Evolutionary conservation across 2,113 vertebrate species (phyloP).

Genomic region (Ciconia stormi): DNA sequence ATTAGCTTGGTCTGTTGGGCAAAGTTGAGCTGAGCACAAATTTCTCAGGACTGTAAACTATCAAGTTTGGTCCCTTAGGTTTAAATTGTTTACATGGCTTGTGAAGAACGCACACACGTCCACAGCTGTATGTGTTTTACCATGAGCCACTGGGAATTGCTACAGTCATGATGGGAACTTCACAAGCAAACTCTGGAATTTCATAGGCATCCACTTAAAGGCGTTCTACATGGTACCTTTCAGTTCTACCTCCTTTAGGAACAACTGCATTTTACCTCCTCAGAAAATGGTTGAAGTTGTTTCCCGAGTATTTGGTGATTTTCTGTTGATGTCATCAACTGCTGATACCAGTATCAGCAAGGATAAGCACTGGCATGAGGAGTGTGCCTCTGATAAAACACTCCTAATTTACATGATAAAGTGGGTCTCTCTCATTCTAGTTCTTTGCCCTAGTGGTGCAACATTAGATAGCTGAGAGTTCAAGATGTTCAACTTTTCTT

Average conservation of each 20-base stretch:
- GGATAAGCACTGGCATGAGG: not conserved
- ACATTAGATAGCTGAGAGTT: not conserved
- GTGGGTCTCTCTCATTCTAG: not conserved
- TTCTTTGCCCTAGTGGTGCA: not conserved
- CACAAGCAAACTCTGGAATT: not conserved
- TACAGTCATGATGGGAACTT: not conserved
- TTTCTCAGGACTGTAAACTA: not conserved
- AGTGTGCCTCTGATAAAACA: not conserved
- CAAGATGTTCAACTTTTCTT: not conserved
- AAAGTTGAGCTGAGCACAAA: not conserved
- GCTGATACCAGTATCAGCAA: not conserved
- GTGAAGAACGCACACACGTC: not conserved
- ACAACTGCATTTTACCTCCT: not conserved
- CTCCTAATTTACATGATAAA: slow-evolving; percentile 1
- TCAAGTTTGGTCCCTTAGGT: not conserved
- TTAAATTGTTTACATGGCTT: not conserved
- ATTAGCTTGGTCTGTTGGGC: not conserved
- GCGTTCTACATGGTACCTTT: not conserved
- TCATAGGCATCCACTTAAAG: not conserved
- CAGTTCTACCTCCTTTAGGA: not conserved
- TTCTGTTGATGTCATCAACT: not conserved
- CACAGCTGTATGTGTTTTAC: not conserved
- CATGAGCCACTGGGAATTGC: not conserved
- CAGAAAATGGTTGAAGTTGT: not conserved
- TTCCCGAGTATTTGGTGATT: not conserved